Percentiles rank a stretch among this genome's conserved stretches.
phyloP scores from a whole-genome alignment of 2,113 vertebrate genomes.

The Cyrtonyx montezumae region DNA sequence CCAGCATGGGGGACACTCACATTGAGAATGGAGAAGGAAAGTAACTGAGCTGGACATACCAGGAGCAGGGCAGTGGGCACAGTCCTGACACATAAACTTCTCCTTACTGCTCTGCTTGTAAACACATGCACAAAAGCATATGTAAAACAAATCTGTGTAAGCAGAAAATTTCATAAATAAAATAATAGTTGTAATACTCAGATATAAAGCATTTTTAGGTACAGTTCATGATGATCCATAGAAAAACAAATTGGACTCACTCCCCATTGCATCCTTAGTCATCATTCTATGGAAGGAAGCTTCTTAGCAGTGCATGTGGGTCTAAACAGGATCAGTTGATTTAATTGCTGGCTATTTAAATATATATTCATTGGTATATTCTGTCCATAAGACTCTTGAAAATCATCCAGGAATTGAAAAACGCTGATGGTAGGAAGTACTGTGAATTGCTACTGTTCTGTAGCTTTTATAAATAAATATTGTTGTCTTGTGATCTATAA shows the following conservation, averaged over 20 bases:
- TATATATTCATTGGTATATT: background rate
- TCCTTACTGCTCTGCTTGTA: background rate
- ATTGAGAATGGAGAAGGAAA: background rate
- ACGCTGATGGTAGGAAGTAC: background rate
- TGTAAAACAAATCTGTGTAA: background rate
- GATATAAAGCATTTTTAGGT: background rate
- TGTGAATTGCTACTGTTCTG: background rate
- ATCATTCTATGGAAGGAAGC: background rate
- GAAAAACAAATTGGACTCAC: background rate
- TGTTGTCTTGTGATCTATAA: background rate
- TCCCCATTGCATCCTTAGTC: background rate
- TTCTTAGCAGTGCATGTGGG: background rate
- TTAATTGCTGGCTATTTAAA: background rate
- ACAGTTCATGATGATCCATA: background rate
- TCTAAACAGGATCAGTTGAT: background rate
- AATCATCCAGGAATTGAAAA: constrained; percentile 3
- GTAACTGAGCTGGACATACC: background rate
- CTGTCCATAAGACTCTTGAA: background rate
- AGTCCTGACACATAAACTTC: background rate
- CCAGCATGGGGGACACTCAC: background rate
- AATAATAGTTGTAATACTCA: background rate
- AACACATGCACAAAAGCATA: background rate
- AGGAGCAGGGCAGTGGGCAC: background rate
- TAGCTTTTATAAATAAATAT: background rate
- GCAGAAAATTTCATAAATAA: constrained; percentile 4